Conservation (phyloP, 2,797 vertebrate species). For the Capromys pilorides region DNA sequence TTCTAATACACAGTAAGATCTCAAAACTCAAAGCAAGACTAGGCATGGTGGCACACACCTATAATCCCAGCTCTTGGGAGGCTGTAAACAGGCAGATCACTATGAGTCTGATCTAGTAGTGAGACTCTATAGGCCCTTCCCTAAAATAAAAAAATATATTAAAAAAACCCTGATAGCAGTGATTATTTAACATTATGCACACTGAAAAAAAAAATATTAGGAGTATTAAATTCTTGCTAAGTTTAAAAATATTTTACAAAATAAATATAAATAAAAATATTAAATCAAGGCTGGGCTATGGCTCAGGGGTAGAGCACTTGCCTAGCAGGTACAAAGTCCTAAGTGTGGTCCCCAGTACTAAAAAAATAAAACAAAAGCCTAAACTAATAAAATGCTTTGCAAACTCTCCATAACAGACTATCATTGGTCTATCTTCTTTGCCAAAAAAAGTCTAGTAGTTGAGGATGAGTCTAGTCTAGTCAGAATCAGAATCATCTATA, state of each 20-base stretch:
- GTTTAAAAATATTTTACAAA: neutral
- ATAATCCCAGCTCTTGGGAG: too few relatives aligned
- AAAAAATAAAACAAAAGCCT: neutral
- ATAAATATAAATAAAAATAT: neutral
- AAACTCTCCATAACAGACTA: neutral
- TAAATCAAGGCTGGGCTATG: neutral
- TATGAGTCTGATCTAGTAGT: too few relatives aligned
- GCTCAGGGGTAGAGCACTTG: neutral
- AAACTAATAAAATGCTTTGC: neutral
- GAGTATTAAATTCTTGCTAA: neutral
- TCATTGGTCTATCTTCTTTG: neutral
- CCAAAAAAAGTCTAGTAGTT: neutral
- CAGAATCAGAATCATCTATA: neutral
- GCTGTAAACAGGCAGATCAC: too few relatives aligned
- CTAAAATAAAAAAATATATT: too few relatives aligned
- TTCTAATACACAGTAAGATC: constrained; percentile 2
- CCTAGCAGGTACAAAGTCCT: neutral
- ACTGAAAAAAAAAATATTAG: constrained; percentile 27
- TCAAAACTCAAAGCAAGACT: neutral
- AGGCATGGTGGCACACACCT: too few relatives aligned
- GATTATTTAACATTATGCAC: neutral
- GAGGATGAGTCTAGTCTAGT: neutral
- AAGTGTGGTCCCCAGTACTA: neutral
- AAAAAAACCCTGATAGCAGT: too few relatives aligned
- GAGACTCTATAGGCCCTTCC: too few relatives aligned